Conservation (phyloP, 2,113 vertebrate species). For the Ardeotis arabs region DNA sequence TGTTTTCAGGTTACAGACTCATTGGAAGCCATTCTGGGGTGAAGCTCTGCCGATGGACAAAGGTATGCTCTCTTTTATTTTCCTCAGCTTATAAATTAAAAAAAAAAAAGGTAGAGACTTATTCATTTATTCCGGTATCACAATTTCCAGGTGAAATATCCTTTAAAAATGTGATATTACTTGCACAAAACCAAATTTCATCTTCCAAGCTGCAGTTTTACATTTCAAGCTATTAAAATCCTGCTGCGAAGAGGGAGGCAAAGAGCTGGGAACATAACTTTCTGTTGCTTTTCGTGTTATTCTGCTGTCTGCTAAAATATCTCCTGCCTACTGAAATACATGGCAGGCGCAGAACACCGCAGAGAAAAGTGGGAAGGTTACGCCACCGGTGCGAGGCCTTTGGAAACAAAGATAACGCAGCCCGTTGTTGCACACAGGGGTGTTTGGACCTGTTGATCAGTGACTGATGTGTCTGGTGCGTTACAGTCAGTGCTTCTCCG, state of each 20-base stretch:
- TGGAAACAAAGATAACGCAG: neutral
- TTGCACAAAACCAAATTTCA: neutral
- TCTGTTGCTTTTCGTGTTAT: neutral
- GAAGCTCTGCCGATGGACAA: constrained; percentile 97
- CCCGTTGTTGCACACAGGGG: neutral
- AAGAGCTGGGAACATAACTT: neutral
- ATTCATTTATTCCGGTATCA: neutral
- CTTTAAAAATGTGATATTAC: neutral
- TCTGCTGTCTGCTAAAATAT: neutral
- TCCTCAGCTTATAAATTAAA: neutral
- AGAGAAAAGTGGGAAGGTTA: neutral
- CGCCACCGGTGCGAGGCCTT: neutral
- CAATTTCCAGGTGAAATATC: neutral
- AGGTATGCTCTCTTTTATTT: constrained; percentile 75
- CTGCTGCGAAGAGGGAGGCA: neutral
- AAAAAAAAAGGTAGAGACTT: neutral
- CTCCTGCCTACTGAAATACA: neutral
- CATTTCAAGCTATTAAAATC: neutral
- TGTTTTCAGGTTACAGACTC: constrained; percentile 87
- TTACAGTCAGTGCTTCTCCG: neutral
- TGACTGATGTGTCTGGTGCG: neutral
- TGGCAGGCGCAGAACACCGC: neutral
- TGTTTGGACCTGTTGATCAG: neutral
- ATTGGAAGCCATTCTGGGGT: constrained; percentile 96
- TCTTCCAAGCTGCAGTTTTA: neutral